Percentiles rank a stretch among this genome's conserved stretches.
Evolutionary conservation across 1,140 invertebrate genomes (phyloP).

Genomic region (Ylistrum balloti): DNA sequence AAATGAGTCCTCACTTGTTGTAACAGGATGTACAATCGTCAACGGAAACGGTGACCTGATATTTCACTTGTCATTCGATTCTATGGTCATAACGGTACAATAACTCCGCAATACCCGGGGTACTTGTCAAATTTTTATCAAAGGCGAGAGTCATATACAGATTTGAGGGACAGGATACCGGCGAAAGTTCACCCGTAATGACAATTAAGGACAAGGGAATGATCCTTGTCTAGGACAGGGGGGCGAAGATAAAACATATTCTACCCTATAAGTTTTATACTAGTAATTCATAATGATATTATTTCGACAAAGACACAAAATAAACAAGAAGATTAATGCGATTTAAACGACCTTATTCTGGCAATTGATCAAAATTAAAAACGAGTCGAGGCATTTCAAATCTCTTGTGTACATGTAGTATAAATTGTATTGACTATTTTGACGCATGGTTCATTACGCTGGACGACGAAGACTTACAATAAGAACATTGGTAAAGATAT

Average conservation of each 20-base stretch:
- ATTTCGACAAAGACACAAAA: not conserved
- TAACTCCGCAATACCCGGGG: not conserved
- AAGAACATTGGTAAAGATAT: not conserved
- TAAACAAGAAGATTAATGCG: conserved; percentile 11
- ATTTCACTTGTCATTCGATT: not conserved
- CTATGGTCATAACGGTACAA: not conserved
- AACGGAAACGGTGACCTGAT: not conserved
- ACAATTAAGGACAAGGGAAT: not conserved
- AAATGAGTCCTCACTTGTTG: not conserved
- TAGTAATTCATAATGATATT: conserved; percentile 1
- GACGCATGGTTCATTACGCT: not conserved
- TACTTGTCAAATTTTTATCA: not conserved
- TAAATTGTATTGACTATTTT: conserved; percentile 11
- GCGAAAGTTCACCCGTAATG: not conserved
- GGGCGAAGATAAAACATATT: not conserved
- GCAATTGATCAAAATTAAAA: not conserved
- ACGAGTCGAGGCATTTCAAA: not conserved
- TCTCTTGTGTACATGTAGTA: not conserved
- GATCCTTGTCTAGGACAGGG: not conserved
- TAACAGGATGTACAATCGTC: not conserved
- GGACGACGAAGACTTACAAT: not conserved
- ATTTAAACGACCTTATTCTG: not conserved
- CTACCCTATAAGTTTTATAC: not conserved
- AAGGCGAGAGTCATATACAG: not conserved
- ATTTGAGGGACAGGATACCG: not conserved